Percentiles rank a stretch among this genome's conserved stretches.
Evolutionary conservation across 2,797 vertebrate genomes (phyloP).

Genomic region (Fratercula arctica): DNA sequence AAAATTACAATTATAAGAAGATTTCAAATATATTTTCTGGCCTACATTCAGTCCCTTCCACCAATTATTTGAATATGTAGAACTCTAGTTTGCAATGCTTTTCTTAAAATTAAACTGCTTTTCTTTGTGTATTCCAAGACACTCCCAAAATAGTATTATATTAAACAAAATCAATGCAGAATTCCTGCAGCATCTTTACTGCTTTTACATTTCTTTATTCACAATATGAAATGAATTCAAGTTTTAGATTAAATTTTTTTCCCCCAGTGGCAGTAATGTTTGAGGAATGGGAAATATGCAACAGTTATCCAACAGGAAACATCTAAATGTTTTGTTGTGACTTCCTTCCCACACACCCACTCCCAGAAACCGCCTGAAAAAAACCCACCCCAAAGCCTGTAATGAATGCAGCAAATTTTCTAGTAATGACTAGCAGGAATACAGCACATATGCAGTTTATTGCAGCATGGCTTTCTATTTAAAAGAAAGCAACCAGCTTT

Average conservation of each 20-base stretch:
- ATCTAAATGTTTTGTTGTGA: conserved; percentile 57
- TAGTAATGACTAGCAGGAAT: background rate
- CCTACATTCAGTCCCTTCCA: background rate
- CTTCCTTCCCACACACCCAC: conserved; percentile 68
- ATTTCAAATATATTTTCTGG: background rate
- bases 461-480: background rate
- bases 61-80: background rate
- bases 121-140: background rate
- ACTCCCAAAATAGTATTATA: background rate
- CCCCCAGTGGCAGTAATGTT: background rate
- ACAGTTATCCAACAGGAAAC: conserved; percentile 74
- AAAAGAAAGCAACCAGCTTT: background rate
- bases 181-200: background rate
- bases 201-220: conserved; percentile 1
- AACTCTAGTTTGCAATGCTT: background rate
- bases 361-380: conserved; percentile 42
- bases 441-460: background rate
- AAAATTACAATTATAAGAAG: background rate
- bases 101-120: background rate
- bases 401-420: background rate
- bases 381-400: background rate
- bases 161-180: background rate
- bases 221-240: background rate
- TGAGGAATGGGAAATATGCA: conserved; percentile 62
- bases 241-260: conserved; percentile 5